A percentile compares a stretch with the other conserved stretches of the same genome.
phyloP scores from a whole-genome alignment of 2,888 invertebrate genomes.

The Caenorhabditis sp. region DNA sequence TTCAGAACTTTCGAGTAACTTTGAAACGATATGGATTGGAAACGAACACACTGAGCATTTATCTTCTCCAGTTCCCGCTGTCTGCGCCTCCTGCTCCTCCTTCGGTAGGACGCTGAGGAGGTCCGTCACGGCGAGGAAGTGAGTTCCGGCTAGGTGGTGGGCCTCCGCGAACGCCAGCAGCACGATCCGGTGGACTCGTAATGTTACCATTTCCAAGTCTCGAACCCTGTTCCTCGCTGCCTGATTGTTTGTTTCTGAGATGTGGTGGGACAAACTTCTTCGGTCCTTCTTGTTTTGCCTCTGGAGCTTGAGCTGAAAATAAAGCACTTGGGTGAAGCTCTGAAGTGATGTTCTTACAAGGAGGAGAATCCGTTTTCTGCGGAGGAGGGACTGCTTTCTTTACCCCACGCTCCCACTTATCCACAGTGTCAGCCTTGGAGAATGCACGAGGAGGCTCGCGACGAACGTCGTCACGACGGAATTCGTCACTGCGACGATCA shows the following conservation, averaged over 20 bases:
- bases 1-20: conserved; percentile 13
- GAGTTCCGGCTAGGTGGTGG: conserved; percentile 24
- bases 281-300: conserved; percentile 16
- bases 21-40: conserved; percentile 21
- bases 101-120: conserved; percentile 3
- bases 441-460: conserved; percentile 10
- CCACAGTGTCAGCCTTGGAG: conserved; percentile 50
- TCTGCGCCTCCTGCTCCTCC: conserved; percentile 37
- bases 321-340: background rate
- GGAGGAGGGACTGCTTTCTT: conserved; percentile 23
- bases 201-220: conserved; percentile 5
- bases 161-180: conserved; percentile 37
- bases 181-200: conserved; percentile 25
- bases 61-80: conserved; percentile 55
- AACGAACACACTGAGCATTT: conserved; percentile 24
- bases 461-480: conserved; percentile 7
- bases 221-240: background rate
- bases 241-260: conserved; percentile 6
- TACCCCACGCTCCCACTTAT: conserved; percentile 47
- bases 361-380: conserved; percentile 4
- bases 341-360: conserved; percentile 15
- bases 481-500: conserved; percentile 22
- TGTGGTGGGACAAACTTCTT: conserved; percentile 38
- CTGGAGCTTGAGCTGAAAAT: conserved; percentile 27
- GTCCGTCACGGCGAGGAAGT: conserved; percentile 17